phyloP scores from a whole-genome alignment of 2,888 invertebrate genomes.

The Sesia bembeciformis region DNA sequence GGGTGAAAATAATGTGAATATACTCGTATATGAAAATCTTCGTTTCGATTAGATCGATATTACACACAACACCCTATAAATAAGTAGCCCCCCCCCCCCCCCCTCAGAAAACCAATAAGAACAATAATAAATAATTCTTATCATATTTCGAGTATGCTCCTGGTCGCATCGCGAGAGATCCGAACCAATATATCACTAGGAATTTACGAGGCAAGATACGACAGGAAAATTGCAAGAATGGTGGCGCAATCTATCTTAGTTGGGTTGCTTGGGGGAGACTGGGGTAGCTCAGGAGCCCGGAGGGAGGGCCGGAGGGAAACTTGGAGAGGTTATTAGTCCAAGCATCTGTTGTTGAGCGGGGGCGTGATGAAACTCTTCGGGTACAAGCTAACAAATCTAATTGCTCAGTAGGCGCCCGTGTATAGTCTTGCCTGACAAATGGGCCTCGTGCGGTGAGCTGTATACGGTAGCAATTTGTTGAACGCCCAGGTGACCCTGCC shows the following conservation, averaged over 20 bases:
- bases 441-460: constrained; percentile 52
- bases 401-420: constrained; percentile 71
- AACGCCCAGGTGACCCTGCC: constrained; percentile 49
- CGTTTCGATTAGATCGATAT: not conserved
- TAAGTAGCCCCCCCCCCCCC: constrained; percentile 32
- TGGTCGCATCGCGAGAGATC: constrained; percentile 74
- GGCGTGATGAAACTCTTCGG: constrained; percentile 72
- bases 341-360: constrained; percentile 76
- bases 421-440: constrained; percentile 59
- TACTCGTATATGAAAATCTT: not conserved
- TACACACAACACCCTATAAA: constrained; percentile 34
- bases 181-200: constrained; percentile 85
- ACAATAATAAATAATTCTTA: constrained; percentile 75
- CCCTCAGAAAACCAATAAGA: constrained; percentile 73
- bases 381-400: constrained; percentile 74
- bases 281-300: constrained; percentile 42
- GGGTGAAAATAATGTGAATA: not conserved
- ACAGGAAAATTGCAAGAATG: constrained; percentile 96
- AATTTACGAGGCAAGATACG: constrained; percentile 93
- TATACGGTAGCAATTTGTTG: constrained; percentile 51
- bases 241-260: constrained; percentile 92
- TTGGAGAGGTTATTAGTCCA: constrained; percentile 77
- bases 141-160: constrained; percentile 75
- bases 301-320: constrained; percentile 62
- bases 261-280: constrained; percentile 74